These are phyloP conservation scores for Platichthys flesus DNA, from an alignment of 2,113 vertebrate genomes.

Conservation along the genomic window DNA sequence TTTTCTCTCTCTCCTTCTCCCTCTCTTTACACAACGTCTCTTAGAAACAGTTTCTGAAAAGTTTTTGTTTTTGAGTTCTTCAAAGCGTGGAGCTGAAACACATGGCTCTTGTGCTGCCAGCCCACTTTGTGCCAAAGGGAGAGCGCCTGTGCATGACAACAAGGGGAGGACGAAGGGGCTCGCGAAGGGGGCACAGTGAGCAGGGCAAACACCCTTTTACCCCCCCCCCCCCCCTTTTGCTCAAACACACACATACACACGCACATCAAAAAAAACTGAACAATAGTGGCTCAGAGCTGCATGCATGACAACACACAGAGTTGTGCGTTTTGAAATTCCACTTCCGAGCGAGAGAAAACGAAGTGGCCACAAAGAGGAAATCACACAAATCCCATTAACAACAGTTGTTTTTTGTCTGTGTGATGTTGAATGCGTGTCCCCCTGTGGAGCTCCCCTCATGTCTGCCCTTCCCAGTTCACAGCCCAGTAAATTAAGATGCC, in stretches of 20 bases:
- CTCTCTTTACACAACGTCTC: conserved; percentile 30
- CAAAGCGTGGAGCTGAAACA: conserved; percentile 79
- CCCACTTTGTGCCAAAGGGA: conserved; percentile 72
- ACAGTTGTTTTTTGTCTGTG: conserved; percentile 15
- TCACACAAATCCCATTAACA: not conserved
- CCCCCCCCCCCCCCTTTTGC: conserved; percentile 26
- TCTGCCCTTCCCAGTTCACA: conserved; percentile 35
- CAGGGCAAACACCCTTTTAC: conserved; percentile 58
- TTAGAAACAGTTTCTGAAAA: conserved; percentile 64
- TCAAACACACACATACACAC: conserved; percentile 41
- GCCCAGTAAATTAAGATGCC: conserved; percentile 68
- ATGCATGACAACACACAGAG: conserved; percentile 22
- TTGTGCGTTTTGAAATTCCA: conserved; percentile 15
- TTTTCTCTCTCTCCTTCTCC: conserved; percentile 25
- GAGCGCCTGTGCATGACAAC: conserved; percentile 83
- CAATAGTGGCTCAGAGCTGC: conserved; percentile 48
- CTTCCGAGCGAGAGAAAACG: conserved; percentile 2
- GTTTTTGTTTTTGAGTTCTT: conserved; percentile 68
- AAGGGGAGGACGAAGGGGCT: conserved; percentile 79
- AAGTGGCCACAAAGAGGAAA: not conserved
- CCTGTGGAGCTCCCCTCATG: conserved; percentile 28
- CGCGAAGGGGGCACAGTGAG: conserved; percentile 70
- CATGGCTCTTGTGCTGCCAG: conserved; percentile 79
- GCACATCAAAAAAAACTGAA: conserved; percentile 45
- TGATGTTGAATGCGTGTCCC: conserved; percentile 1